phyloP scores from a whole-genome alignment of 2,797 vertebrate species.

The Phalanger gymnotis region DNA sequence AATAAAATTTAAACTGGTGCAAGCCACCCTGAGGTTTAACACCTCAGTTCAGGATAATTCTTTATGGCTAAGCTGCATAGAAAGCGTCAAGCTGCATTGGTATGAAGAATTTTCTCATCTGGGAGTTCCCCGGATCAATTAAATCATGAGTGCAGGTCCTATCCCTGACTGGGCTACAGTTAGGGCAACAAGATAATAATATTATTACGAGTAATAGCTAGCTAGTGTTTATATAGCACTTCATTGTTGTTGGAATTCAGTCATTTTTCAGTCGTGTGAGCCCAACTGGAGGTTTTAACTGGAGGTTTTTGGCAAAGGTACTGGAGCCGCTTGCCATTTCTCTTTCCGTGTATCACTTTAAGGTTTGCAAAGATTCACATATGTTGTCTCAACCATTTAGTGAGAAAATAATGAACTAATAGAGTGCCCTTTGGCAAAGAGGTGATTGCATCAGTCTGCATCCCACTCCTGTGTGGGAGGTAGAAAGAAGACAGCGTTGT shows the following conservation, averaged over 20 bases:
- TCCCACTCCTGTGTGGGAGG: not conserved
- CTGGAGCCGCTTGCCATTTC: not conserved
- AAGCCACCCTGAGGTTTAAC: not conserved
- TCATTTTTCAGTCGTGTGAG: not conserved
- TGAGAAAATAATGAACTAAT: not conserved
- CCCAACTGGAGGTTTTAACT: not conserved
- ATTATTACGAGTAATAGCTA: not conserved
- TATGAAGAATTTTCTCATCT: not conserved
- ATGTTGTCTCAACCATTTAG: not conserved
- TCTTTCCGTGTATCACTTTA: not conserved
- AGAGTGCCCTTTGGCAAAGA: not conserved
- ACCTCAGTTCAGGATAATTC: not conserved
- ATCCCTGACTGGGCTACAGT: not conserved
- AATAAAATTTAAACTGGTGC: not conserved
- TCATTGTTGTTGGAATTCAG: not conserved
- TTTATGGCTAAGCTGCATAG: not conserved
- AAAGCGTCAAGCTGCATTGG: not conserved
- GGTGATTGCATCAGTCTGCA: not conserved
- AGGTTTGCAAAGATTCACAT: not conserved
- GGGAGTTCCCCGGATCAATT: not conserved
- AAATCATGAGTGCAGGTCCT: not conserved
- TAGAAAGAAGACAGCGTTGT: not conserved
- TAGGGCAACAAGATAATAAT: not conserved
- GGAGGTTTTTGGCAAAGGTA: not conserved
- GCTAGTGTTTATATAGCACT: not conserved